phyloP scores from a whole-genome alignment of 2,797 vertebrate genomes.

The Manis crassicaudata region DNA sequence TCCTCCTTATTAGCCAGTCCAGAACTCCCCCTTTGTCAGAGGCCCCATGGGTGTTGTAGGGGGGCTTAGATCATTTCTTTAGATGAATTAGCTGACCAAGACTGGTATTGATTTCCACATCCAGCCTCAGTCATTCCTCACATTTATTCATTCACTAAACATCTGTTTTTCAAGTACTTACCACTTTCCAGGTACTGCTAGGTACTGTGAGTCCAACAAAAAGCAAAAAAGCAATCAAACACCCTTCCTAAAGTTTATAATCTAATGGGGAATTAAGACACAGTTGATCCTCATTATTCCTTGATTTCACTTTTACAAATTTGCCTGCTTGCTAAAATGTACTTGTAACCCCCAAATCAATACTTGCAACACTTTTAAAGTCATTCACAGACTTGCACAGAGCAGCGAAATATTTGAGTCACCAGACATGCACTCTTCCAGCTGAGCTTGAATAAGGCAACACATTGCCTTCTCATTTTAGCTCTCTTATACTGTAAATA shows the following conservation, averaged over 20 bases:
- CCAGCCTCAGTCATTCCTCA: background rate
- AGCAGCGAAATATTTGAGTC: constrained; percentile 3
- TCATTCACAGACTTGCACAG: background rate
- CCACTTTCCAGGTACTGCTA: background rate
- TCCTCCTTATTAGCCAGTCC: background rate
- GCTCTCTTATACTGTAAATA: background rate
- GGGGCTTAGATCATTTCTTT: background rate
- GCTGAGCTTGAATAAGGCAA: background rate
- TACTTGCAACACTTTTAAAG: background rate
- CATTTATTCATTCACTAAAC: background rate
- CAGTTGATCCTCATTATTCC: background rate
- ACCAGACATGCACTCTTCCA: background rate
- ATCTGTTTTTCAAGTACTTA: background rate
- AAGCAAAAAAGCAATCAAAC: background rate
- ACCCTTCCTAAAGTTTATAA: background rate
- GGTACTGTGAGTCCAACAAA: background rate
- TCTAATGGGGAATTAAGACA: background rate
- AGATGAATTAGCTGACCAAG: background rate
- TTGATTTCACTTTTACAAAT: background rate
- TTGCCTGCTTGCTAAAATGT: background rate
- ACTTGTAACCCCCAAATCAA: background rate
- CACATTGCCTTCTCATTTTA: background rate
- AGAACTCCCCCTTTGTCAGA: background rate
- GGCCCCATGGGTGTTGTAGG: background rate
- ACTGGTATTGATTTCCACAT: background rate